Conservation (phyloP, 2,888 invertebrate genomes). For the Catonia carolina region DNA sequence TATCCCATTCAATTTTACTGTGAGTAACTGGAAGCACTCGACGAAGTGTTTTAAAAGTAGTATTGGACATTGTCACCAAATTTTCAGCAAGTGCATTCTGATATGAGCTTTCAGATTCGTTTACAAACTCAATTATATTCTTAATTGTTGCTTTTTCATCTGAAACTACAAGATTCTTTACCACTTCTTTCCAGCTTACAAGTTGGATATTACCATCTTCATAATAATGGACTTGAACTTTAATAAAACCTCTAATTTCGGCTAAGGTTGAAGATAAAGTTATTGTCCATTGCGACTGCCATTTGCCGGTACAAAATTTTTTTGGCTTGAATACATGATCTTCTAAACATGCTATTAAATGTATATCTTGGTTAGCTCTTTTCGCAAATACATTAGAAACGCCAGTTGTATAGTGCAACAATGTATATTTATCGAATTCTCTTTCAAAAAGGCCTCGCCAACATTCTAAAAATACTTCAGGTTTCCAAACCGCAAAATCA, state of each 20-base stretch:
- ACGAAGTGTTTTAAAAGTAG: conserved; percentile 97
- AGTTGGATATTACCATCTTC: conserved; percentile 99
- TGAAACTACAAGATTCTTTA: conserved; percentile 66
- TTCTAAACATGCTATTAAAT: conserved; percentile 91
- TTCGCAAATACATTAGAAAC: conserved; percentile 50
- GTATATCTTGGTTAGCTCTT: conserved; percentile 40
- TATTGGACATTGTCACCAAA: conserved; percentile 99
- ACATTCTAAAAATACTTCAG: conserved; percentile 68
- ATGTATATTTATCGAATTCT: conserved; percentile 82
- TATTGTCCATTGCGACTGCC: conserved; percentile 96
- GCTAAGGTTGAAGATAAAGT: conserved; percentile 57
- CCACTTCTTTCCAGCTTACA: conserved; percentile 94
- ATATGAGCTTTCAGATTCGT: conserved; percentile 90
- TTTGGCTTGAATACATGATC: conserved; percentile 79
- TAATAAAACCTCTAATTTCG: conserved; percentile 82
- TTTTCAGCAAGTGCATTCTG: conserved; percentile 93
- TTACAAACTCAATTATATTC: conserved; percentile 81
- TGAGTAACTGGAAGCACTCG: conserved; percentile 96
- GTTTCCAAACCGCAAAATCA: conserved; percentile 59
- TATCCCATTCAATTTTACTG: conserved; percentile 99
- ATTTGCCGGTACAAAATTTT: conserved; percentile 70
- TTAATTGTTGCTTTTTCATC: conserved; percentile 77
- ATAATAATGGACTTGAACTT: conserved; percentile 94
- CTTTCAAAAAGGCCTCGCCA: conserved; percentile 91
- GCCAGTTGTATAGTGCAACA: conserved; percentile 83